phyloP scores from a whole-genome alignment of 2,888 invertebrate species.

The Oxycera nigricornis region DNA sequence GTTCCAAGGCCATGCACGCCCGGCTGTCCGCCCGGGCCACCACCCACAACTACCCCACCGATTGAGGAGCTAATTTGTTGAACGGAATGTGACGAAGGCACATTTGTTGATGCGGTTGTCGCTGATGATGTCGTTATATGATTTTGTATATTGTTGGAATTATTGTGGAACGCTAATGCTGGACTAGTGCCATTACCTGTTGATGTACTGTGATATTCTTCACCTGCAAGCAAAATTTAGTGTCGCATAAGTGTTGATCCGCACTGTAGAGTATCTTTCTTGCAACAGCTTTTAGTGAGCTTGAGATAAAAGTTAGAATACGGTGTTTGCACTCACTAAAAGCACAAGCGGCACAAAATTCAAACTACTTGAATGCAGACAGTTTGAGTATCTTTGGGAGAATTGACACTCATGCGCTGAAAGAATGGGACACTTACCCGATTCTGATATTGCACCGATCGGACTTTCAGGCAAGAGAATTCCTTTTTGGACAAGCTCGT shows the following conservation, averaged over 20 bases:
- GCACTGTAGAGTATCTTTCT: not conserved
- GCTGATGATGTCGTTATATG: slow-evolving; percentile 55
- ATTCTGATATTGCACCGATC: slow-evolving; percentile 82
- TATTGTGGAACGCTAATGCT: slow-evolving; percentile 60
- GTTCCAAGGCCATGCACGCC: slow-evolving; percentile 47
- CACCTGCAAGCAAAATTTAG: slow-evolving; percentile 52
- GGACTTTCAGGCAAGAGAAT: slow-evolving; percentile 91
- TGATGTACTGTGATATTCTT: slow-evolving; percentile 59
- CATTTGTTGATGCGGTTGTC: slow-evolving; percentile 54
- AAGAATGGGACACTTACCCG: slow-evolving; percentile 67
- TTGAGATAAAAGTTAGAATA: not conserved
- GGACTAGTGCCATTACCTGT: slow-evolving; percentile 57
- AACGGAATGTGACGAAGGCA: slow-evolving; percentile 61
- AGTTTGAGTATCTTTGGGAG: not conserved
- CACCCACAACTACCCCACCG: slow-evolving; percentile 45
- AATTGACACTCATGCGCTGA: not conserved
- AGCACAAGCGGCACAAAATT: too few species aligned
- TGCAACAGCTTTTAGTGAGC: not conserved
- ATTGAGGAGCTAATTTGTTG: slow-evolving; percentile 57
- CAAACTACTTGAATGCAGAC: not conserved
- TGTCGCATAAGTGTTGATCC: not conserved
- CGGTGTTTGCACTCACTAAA: not conserved
- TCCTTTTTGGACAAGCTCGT: slow-evolving; percentile 96
- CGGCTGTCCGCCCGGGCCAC: slow-evolving; percentile 35
- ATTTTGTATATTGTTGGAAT: slow-evolving; percentile 50